These are phyloP conservation scores for Diglossa cyanea DNA, from an alignment of 2,797 vertebrate genomes.

Conservation along the genomic window DNA sequence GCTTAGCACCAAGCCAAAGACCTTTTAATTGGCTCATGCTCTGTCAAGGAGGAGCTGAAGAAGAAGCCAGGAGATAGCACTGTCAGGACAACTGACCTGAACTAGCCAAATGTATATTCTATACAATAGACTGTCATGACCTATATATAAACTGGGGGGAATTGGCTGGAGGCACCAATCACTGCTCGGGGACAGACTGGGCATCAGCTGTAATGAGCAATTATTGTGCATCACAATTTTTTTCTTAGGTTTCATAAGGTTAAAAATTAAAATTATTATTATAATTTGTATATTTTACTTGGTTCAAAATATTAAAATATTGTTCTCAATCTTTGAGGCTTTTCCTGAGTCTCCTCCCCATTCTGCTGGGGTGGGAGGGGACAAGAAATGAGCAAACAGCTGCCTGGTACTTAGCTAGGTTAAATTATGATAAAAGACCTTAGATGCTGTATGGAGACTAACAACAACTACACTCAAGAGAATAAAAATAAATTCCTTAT, in stretches of 20 bases:
- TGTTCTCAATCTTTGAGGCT: fast-evolving
- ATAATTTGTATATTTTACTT: neutral
- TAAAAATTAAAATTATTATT: neutral
- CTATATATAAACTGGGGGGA: neutral
- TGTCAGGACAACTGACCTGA: neutral
- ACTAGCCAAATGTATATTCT: neutral
- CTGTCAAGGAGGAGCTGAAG: neutral
- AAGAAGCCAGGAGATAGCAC: neutral
- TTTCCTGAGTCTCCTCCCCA: neutral
- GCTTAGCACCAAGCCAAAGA: neutral
- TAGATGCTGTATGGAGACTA: neutral
- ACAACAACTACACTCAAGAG: neutral
- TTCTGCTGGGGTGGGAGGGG: neutral
- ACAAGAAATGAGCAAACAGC: fast-evolving
- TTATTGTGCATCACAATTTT: fast-evolving
- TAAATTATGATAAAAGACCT: neutral
- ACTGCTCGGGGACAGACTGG: neutral
- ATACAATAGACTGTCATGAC: no score
- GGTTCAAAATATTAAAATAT: neutral
- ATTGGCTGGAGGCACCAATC: neutral
- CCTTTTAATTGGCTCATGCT: neutral
- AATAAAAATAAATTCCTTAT: neutral
- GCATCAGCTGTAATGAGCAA: neutral
- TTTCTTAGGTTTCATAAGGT: neutral
- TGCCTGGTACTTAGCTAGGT: neutral